Evolutionary conservation across 1,140 invertebrate species (phyloP).

Genomic region (Brachionus rotundiformis): DNA sequence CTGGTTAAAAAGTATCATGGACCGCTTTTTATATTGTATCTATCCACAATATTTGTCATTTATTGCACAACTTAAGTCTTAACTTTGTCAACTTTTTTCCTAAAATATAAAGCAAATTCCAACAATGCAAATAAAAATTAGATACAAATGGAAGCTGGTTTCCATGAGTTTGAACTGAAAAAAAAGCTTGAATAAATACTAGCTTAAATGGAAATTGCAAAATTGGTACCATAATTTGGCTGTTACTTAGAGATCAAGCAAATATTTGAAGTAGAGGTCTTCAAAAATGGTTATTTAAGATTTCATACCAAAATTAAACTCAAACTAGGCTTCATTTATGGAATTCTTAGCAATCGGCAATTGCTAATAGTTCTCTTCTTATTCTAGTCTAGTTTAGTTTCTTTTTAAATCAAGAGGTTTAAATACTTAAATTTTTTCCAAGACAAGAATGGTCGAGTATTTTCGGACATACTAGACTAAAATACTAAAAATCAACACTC

Average conservation of each 20-base stretch:
- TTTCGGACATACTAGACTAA: neutral
- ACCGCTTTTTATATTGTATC: neutral
- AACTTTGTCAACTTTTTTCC: neutral
- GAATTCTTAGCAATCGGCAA: neutral
- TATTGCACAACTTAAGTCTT: neutral
- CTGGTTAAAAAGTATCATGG: neutral
- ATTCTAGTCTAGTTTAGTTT: neutral
- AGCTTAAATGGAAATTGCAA: neutral
- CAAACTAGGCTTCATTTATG: neutral
- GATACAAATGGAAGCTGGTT: neutral
- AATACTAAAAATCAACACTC: neutral
- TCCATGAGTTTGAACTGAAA: neutral
- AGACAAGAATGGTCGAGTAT: neutral
- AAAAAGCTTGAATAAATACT: neutral
- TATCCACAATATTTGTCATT: neutral
- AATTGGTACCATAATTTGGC: constrained; percentile 8
- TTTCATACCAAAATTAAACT: constrained; percentile 1
- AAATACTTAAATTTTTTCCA: constrained; percentile 2
- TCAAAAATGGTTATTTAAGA: constrained; percentile 9
- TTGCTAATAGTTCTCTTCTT: neutral
- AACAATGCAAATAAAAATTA: neutral
- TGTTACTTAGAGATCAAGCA: constrained; percentile 18
- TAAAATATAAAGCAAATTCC: neutral
- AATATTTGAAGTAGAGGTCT: constrained; percentile 14
- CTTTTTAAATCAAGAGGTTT: neutral